phyloP scores from a whole-genome alignment of 2,797 vertebrate genomes.

The Thripadectes ignobilis region DNA sequence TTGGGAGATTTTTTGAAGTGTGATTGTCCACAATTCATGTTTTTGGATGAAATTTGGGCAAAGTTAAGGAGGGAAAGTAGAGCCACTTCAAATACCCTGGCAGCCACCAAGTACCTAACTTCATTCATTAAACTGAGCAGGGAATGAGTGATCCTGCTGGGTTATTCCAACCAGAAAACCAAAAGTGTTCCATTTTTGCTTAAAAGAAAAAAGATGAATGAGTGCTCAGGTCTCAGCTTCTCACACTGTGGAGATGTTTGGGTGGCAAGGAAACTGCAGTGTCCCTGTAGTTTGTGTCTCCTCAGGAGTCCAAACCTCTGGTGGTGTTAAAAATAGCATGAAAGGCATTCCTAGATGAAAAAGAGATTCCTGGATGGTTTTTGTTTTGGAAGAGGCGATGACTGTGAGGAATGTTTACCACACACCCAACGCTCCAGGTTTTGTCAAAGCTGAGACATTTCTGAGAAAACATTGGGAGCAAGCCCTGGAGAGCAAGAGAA shows the following conservation, averaged over 20 bases:
- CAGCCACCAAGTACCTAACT: neutral
- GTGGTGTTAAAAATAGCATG: conserved; percentile 30
- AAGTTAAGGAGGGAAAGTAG: neutral
- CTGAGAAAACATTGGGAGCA: neutral
- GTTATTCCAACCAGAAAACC: neutral
- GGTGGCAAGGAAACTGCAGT: neutral
- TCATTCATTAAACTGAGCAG: neutral
- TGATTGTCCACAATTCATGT: neutral
- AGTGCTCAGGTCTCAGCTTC: neutral
- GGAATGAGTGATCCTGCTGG: conserved; percentile 7
- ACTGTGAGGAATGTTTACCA: conserved; percentile 11
- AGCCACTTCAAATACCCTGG: neutral
- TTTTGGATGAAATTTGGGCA: neutral
- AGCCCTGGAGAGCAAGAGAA: neutral
- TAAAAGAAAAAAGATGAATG: neutral
- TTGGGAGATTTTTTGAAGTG: neutral
- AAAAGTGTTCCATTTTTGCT: neutral
- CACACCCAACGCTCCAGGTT: neutral
- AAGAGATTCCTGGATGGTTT: neutral
- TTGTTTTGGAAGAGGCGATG: neutral
- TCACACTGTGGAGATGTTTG: neutral
- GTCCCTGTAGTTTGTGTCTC: conserved; percentile 10
- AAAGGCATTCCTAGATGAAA: neutral
- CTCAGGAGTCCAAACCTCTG: conserved; percentile 39
- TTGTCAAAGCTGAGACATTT: neutral